A percentile compares a stretch with the other conserved stretches of the same genome.
phyloP scores from a whole-genome alignment of 2,888 invertebrate genomes.

The Podabrus alpinus region DNA sequence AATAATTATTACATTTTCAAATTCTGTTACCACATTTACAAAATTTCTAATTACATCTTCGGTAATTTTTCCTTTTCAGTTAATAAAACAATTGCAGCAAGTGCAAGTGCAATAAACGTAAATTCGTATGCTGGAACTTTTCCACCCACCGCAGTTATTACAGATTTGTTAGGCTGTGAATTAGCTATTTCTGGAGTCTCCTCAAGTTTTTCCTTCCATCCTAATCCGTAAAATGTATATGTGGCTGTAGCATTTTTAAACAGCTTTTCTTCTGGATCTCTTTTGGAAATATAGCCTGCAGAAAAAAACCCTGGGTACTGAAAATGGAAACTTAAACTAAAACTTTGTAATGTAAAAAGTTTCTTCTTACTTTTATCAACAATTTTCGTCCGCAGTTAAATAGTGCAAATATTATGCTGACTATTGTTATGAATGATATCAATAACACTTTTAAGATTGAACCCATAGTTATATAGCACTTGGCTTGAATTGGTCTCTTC shows the following conservation, averaged over 20 bases:
- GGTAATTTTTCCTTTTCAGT: slow-evolving; percentile 79
- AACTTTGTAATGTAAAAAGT: slow-evolving; percentile 42
- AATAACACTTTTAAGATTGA: slow-evolving; percentile 59
- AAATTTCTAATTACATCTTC: slow-evolving; percentile 57
- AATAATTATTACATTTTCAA: neutral
- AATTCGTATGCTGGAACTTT: slow-evolving; percentile 82
- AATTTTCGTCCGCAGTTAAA: slow-evolving; percentile 65
- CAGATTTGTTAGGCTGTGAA: slow-evolving; percentile 66
- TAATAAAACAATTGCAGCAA: slow-evolving; percentile 75
- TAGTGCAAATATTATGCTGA: slow-evolving; percentile 66
- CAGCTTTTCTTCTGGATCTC: slow-evolving; percentile 64
- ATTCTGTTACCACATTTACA: neutral
- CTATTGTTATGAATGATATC: slow-evolving; percentile 59
- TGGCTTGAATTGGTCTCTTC: slow-evolving; percentile 76
- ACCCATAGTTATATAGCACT: slow-evolving; percentile 64
- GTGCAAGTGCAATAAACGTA: slow-evolving; percentile 74
- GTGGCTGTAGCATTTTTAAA: slow-evolving; percentile 67
- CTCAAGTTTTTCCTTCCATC: slow-evolving; percentile 71
- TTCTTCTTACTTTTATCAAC: slow-evolving; percentile 60
- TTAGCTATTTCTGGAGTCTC: slow-evolving; percentile 62
- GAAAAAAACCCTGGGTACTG: slow-evolving; percentile 64
- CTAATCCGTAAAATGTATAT: slow-evolving; percentile 74
- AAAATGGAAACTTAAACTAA: neutral
- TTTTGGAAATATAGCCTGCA: slow-evolving; percentile 66
- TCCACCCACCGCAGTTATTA: slow-evolving; percentile 70